These are phyloP conservation scores for Protomyctophum bolini DNA, from an alignment of 2,113 vertebrate species.

Conservation along the genomic window DNA sequence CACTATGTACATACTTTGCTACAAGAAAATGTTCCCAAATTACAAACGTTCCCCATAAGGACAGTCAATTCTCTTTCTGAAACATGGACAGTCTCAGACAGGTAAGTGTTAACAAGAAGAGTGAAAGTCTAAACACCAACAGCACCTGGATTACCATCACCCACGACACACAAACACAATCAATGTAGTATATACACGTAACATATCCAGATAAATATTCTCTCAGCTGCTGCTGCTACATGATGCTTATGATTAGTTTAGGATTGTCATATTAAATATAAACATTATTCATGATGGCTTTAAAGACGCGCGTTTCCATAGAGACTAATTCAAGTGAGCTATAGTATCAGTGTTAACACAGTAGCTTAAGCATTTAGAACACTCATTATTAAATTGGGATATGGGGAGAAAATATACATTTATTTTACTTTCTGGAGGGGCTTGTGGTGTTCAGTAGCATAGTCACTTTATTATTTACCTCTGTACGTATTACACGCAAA, in stretches of 20 bases:
- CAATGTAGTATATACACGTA: slow-evolving; percentile 35
- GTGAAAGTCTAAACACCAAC: slow-evolving; percentile 5
- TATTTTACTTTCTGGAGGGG: too few relatives aligned
- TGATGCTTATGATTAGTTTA: slow-evolving; percentile 27
- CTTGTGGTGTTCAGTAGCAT: too few relatives aligned
- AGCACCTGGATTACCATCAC: too few relatives aligned
- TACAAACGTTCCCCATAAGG: too few relatives aligned
- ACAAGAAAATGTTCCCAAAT: neutral
- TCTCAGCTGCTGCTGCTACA: slow-evolving; percentile 14
- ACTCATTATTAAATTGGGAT: too few relatives aligned
- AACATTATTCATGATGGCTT: slow-evolving; percentile 48
- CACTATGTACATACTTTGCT: too few relatives aligned
- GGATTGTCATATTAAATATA: slow-evolving; percentile 32
- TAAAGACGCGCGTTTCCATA: slow-evolving; percentile 23
- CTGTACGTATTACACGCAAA: too few relatives aligned
- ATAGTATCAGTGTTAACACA: neutral
- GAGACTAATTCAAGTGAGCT: slow-evolving; percentile 3
- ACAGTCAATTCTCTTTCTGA: neutral
- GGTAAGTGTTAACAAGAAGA: neutral
- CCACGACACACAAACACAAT: slow-evolving; percentile 16
- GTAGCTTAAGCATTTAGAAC: neutral
- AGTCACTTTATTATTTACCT: too few relatives aligned
- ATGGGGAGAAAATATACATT: too few relatives aligned
- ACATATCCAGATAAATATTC: slow-evolving; percentile 27
- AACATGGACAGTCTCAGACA: neutral